phyloP scores from a whole-genome alignment of 2,797 vertebrate genomes.

The Natrix natrix region DNA sequence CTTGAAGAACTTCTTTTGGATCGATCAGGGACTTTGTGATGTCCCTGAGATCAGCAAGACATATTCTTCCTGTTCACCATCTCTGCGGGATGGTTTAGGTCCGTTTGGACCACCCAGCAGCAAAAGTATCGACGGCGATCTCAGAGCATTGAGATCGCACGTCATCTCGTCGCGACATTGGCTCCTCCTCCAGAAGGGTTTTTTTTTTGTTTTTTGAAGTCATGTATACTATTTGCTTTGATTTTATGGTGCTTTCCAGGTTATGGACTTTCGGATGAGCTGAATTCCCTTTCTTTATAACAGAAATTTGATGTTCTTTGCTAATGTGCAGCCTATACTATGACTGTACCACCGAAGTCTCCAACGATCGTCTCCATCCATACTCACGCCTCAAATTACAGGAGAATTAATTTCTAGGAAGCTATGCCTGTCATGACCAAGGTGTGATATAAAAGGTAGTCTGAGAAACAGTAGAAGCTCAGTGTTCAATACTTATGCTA shows the following conservation, averaged over 20 bases:
- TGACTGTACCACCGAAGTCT: neutral
- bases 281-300: neutral
- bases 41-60: too few relatives aligned
- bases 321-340: neutral
- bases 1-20: too few relatives aligned
- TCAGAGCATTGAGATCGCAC: too few relatives aligned
- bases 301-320: neutral
- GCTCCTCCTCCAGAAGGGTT: too few relatives aligned
- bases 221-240: neutral
- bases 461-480: slow-evolving; percentile 52
- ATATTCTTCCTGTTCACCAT: too few relatives aligned
- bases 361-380: neutral
- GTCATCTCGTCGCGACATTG: too few relatives aligned
- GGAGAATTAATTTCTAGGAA: slow-evolving; percentile 29
- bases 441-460: slow-evolving; percentile 36
- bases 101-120: too few relatives aligned
- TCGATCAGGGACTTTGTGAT: too few relatives aligned
- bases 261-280: neutral
- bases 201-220: too few relatives aligned
- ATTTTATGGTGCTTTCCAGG: neutral
- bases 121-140: too few relatives aligned
- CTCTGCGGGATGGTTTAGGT: too few relatives aligned
- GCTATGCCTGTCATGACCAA: rapidly evolving
- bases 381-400: slow-evolving; percentile 6
- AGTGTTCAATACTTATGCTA: slow-evolving; percentile 60